Evolutionary conservation across 2,113 vertebrate species (phyloP).

Genomic region (Menura novaehollandiae): DNA sequence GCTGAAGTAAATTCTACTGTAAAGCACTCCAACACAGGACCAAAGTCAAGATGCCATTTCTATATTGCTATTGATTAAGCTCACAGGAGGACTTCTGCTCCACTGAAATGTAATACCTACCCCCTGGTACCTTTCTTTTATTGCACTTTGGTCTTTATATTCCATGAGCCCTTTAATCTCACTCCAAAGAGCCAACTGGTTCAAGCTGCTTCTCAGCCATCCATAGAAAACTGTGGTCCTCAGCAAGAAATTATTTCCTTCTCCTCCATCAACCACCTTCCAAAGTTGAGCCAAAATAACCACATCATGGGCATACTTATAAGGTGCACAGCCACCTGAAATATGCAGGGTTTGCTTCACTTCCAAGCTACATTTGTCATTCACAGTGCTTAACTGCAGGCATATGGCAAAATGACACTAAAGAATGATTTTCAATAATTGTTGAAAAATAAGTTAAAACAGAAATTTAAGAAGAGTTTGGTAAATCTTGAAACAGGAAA

Average conservation of each 20-base stretch:
- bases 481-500: neutral
- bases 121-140: neutral
- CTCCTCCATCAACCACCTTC: neutral
- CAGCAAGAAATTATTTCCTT: neutral
- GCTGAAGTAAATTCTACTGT: neutral
- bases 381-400: neutral
- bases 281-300: conserved; percentile 31
- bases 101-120: neutral
- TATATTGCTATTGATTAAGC: neutral
- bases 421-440: neutral
- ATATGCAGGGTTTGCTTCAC: neutral
- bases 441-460: conserved; percentile 10
- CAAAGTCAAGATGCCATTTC: neutral
- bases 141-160: neutral
- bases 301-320: neutral
- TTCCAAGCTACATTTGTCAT: conserved; percentile 1
- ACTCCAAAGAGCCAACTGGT: neutral
- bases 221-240: neutral
- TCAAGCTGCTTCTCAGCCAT: neutral
- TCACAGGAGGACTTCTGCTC: neutral
- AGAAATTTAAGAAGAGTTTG: neutral
- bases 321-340: conserved; percentile 1
- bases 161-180: neutral
- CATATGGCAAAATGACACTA: neutral
- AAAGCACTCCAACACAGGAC: neutral